phyloP scores from a whole-genome alignment of 2,888 invertebrate genomes.

The Brachypalpus laphriformis region DNA sequence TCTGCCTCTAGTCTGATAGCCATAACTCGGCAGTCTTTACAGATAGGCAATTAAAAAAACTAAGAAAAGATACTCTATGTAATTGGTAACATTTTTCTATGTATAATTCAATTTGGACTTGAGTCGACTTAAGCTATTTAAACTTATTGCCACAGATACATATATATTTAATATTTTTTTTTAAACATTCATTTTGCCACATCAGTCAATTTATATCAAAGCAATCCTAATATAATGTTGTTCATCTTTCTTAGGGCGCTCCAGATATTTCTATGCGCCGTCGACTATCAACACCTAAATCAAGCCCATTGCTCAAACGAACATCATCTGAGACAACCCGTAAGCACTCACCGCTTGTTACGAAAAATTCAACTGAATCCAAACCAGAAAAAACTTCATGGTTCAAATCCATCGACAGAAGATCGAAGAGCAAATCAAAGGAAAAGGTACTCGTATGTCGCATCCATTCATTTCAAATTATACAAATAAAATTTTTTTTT shows the following conservation, averaged over 20 bases:
- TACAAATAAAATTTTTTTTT: not conserved
- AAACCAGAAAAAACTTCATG: slow-evolving; percentile 86
- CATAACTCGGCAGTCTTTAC: too few relatives aligned
- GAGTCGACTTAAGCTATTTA: too few relatives aligned
- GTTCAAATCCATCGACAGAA: slow-evolving; percentile 91
- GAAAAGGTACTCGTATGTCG: slow-evolving; percentile 79
- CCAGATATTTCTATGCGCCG: slow-evolving; percentile 88
- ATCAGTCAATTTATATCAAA: too few relatives aligned
- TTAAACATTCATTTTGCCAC: too few relatives aligned
- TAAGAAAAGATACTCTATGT: too few relatives aligned
- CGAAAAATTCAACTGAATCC: slow-evolving; percentile 81
- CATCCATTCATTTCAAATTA: not conserved
- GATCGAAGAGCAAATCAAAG: slow-evolving; percentile 87
- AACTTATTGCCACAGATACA: too few relatives aligned
- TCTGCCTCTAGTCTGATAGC: too few relatives aligned
- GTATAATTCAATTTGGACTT: too few relatives aligned
- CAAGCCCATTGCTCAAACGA: slow-evolving; percentile 86
- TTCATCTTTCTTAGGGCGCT: slow-evolving; percentile 27
- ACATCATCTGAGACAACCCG: slow-evolving; percentile 83
- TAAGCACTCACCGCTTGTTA: slow-evolving; percentile 82
- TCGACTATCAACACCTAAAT: slow-evolving; percentile 89
- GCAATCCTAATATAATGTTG: too few relatives aligned
- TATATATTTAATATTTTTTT: too few relatives aligned
- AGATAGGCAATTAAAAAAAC: too few relatives aligned
- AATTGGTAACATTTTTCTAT: too few relatives aligned